Base-by-base conservation (phyloP, 2,113 vertebrate genomes). In the Garra rufa region DNA sequence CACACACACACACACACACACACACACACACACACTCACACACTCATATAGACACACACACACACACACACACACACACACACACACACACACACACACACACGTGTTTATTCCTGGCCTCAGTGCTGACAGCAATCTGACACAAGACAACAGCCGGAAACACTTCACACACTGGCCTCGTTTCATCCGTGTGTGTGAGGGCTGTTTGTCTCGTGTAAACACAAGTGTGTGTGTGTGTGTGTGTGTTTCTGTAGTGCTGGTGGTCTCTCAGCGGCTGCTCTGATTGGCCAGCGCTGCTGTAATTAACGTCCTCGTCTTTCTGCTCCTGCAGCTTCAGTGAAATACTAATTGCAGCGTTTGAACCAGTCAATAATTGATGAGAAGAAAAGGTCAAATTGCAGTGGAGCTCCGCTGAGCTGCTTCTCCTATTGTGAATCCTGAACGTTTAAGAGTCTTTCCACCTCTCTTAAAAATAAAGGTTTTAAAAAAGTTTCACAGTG, bases 61-160 rank as follows among this genome's bases (percentile, higher is more conserved):
- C n/a, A n/a, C n/a, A n/a, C n/a, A n/a, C n/a, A n/a, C n/a, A n/a
- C n/a, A n/a, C n/a, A n/a, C n/a, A n/a, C n/a, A n/a, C n/a, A n/a
- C n/a, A n/a, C n/a, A n/a, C n/a, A n/a, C n/a, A n/a, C n/a, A n/a
- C 83, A 67, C 30, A 80, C 69, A 65, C 21, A 38, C 59, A 41
- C 70, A 73, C 6, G 77, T 82, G 69, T 87, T 90, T 89, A 87
- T 89, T 89, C 81, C 79, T 71, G 85, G 80, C 71, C 65, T 85
- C 44, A 78, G 82, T 85, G 89, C 88, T 91, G 93, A 93, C 86
- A 92, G 88, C 61, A 78, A 82, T 90, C 87, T 91, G 90, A 92
- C 88, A 86, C 63, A 82, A 63, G 67, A 84, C 82, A 85, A 86
- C 92, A 93, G 90, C 92, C 92, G 92, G 82, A 88, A 86, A 73